Evolutionary conservation across 2,797 vertebrate species (phyloP), one percentile per base, ranked within the genome.

Genomic region (Pseudocheirus occidentalis): DNA sequence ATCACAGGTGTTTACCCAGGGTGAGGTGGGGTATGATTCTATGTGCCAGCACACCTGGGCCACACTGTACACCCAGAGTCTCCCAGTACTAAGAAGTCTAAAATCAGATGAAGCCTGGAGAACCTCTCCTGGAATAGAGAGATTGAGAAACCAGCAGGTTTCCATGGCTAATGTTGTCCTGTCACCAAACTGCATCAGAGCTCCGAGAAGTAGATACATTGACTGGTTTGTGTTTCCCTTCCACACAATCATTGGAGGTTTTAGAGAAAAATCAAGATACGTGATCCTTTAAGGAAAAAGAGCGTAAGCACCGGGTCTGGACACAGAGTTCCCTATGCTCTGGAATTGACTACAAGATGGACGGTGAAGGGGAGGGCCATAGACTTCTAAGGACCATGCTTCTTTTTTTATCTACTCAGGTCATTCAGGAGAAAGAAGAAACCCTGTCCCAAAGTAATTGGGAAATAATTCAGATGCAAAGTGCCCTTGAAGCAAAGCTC

Each of bases 391-490:
- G 56, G 24, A 62, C 94, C 34, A 29, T n/a, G 0, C 55, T 55
- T 24, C 55, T 57, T 0, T 40, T 90, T 93, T 87, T 28, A 12
- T 95, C 59, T 87, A 91, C 90, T n/a, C 96, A 99, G 99, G 96
- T 98, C 31, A 95, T 98, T 93, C 98, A 98, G 97, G 98, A 98
- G 95, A 97, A 98, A 59, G 98, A 98, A 2, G 92, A 97, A 55
- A 97, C 98, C 81, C 97, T 98, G 92, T 96, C 97, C 0, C 97
- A 98, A 96, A 97, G 98, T 0, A 98, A 99, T 95, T 96, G 97
- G 28, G 98, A 99, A 96, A 98, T 98, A 96, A 62, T 98, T 11
- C 98, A 98, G 91, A 97, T 81, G 34, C 97, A 97, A 96, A 94
- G 95, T 16, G 95, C 93, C 89, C 97, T 99, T 91, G 95, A 96